Evolutionary conservation across 2,797 vertebrate genomes (phyloP).

Genomic region (Arnoldichthys spilopterus): DNA sequence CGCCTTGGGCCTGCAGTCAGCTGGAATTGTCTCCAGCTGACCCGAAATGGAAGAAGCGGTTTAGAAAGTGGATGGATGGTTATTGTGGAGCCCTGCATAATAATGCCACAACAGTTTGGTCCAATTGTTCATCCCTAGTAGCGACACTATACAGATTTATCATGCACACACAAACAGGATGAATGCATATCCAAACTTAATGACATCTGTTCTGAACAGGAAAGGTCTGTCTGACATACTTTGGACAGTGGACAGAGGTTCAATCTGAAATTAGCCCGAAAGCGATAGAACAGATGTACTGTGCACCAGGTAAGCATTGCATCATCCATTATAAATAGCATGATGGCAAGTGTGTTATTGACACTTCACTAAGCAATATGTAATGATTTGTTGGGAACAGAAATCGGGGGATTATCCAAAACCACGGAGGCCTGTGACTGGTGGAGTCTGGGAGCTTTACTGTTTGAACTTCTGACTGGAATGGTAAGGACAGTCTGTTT

Average conservation of each 20-base stretch:
- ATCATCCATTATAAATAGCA: background rate
- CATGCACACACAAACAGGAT: background rate
- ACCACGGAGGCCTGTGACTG: constrained; percentile 93
- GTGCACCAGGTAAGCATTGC: constrained; percentile 88
- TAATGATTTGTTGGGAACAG: constrained; percentile 70
- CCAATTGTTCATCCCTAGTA: background rate
- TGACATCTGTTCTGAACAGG: constrained; percentile 75
- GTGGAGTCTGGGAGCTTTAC: constrained; percentile 95
- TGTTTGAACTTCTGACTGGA: constrained; percentile 94
- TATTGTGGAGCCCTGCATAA: too few relatives aligned
- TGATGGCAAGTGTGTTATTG: background rate
- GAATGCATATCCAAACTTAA: background rate
- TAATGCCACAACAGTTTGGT: too few relatives aligned
- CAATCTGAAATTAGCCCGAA: constrained; percentile 84
- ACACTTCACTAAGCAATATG: background rate
- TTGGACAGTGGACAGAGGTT: constrained; percentile 98
- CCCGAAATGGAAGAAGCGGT: too few relatives aligned
- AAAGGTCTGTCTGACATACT: constrained; percentile 91
- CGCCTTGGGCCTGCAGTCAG: too few relatives aligned
- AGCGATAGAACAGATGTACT: constrained; percentile 89
- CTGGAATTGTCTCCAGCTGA: too few relatives aligned
- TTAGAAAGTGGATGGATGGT: too few relatives aligned
- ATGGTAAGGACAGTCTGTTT: constrained; percentile 77
- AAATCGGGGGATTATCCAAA: constrained; percentile 89
- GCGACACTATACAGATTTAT: background rate